A percentile compares a stretch with the other conserved stretches of the same genome.
These are phyloP conservation scores for Drosophila grimshawi DNA, from an alignment of 1,140 invertebrate species.

Conservation along the genomic window DNA sequence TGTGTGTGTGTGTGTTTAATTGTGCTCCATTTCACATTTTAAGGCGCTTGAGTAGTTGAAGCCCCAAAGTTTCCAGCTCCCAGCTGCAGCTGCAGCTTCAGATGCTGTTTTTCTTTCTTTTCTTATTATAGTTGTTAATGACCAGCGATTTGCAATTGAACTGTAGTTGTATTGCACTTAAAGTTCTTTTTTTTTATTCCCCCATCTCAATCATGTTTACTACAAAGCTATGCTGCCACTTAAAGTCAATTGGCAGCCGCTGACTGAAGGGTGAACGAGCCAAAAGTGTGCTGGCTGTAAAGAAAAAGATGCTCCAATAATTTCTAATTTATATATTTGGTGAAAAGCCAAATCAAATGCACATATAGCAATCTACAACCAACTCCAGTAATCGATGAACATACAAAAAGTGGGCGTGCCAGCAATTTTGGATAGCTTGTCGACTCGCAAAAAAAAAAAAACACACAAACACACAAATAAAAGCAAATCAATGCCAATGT, in stretches of 20 bases:
- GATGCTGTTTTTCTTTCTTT: slow-evolving; percentile 20
- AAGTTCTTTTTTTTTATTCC: slow-evolving; percentile 18
- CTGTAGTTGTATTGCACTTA: slow-evolving; percentile 18
- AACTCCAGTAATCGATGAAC: slow-evolving; percentile 65
- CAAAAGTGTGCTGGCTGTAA: not conserved
- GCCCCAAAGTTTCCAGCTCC: not conserved
- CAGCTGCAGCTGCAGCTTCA: too few species aligned
- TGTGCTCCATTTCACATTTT: slow-evolving; percentile 40
- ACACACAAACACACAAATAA: slow-evolving; percentile 46
- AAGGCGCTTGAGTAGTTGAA: slow-evolving; percentile 10
- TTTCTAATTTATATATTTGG: slow-evolving; percentile 80
- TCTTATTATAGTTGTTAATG: slow-evolving; percentile 30
- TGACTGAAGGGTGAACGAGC: not conserved
- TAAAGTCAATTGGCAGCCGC: slow-evolving; percentile 61
- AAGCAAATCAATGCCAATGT: slow-evolving; percentile 34
- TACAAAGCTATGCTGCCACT: slow-evolving; percentile 67
- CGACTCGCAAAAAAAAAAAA: slow-evolving; percentile 28
- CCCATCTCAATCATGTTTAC: slow-evolving; percentile 36
- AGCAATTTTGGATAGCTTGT: slow-evolving; percentile 16
- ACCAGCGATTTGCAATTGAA: slow-evolving; percentile 18
- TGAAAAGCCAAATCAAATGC: slow-evolving; percentile 65
- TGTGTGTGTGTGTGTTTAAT: slow-evolving; percentile 29
- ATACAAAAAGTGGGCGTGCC: slow-evolving; percentile 44
- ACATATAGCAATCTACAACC: slow-evolving; percentile 72
- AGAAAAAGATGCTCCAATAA: slow-evolving; percentile 69